Base-by-base conservation (phyloP, 1,140 invertebrate genomes). In the Drosophila mayri region DNA sequence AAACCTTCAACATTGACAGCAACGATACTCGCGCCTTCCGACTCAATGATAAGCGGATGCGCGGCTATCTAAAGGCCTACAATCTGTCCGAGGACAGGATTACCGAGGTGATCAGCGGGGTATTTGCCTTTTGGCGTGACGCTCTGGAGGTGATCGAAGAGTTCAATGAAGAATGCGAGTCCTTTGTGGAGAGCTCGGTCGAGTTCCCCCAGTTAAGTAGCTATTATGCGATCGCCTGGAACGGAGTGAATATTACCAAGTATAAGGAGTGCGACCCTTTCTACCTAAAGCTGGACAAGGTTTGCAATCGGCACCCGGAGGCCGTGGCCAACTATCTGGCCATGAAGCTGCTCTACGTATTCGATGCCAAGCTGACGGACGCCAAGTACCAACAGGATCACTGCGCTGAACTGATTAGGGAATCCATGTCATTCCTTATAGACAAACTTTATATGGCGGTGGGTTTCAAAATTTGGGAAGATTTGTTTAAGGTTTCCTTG, bases 371-470 rank as follows among this genome's bases (percentile, higher is more conserved):
- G 6, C 38, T 92, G 4, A 78, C 81, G 46, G 57, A 59, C 3
- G 52, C 32, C 10, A 76, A 73, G 16, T 86, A 81, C 92, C 47
- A 95, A 95, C 78, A 52, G 9, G 81, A 92, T 30, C 37, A 72
- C 35, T 92, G 65, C 11, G 78, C n/a, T 18, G 41, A 18, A 20
- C 74, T 4, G 49, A 9, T 88, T 0, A 43, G 63, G 14, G 30
- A 8, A 11, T 41, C 75, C 8, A 25, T 91, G 57, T 30, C 32
- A 1, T 79, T 55, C 52, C 41, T 92, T 0, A 37, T 92, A 9
- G 74, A 92, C 44, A 87, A 78, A 25, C 59, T 90, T 0, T 88
- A 88, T 14, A 60, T 77, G 46, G 44, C 28, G 59, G 72, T 86
- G 38, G 32, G 75, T 76, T n/a, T 14, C 16, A n/a, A n/a, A 7